phyloP scores from a whole-genome alignment of 2,797 vertebrate species.

The Neomorphus geoffroyi region DNA sequence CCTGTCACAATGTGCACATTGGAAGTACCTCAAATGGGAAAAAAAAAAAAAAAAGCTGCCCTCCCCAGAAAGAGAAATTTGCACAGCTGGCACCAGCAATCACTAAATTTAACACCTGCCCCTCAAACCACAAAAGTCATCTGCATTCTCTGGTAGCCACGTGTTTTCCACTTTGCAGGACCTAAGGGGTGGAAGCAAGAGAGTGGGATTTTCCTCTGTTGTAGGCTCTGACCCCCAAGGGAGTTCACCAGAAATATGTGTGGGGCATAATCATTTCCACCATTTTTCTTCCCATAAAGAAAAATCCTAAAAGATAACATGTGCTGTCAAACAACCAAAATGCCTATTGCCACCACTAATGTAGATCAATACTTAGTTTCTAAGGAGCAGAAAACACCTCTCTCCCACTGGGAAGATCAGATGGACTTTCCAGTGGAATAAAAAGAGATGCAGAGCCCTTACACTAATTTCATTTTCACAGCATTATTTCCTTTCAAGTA shows the following conservation, averaged over 20 bases:
- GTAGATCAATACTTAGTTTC: not conserved
- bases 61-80: conserved; percentile 38
- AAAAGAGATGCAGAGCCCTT: not conserved
- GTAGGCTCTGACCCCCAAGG: not conserved
- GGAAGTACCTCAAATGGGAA: conserved; percentile 29
- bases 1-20: conserved; percentile 15
- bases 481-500: not conserved
- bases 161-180: not conserved
- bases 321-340: not conserved
- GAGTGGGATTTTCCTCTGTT: accelerated
- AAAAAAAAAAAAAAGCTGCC: not conserved
- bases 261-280: not conserved
- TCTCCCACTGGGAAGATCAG: not conserved
- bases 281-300: not conserved
- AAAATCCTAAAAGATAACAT: not conserved
- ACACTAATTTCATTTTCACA: not conserved
- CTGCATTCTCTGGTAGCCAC: not conserved
- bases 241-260: not conserved
- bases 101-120: not conserved
- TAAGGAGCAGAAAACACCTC: not conserved
- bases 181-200: not conserved
- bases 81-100: conserved; percentile 64
- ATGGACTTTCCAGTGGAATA: not conserved
- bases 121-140: not conserved
- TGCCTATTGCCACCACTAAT: not conserved